phyloP scores from a whole-genome alignment of 2,888 invertebrate species.

The Dynastes maya region DNA sequence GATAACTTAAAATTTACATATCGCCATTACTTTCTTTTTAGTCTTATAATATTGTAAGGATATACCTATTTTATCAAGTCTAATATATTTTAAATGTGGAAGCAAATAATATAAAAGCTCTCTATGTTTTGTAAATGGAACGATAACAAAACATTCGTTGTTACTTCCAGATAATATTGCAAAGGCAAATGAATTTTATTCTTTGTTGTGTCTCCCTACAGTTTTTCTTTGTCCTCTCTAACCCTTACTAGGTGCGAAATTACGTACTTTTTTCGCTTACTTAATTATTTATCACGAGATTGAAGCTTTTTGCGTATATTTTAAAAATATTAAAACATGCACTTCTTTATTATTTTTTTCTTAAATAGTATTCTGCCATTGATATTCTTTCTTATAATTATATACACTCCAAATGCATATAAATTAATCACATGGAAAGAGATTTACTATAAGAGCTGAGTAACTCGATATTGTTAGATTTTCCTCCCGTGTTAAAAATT shows the following conservation, averaged over 20 bases:
- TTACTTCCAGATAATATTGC: slow-evolving; percentile 30
- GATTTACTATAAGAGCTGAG: not conserved
- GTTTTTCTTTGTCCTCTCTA: not conserved
- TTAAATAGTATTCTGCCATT: slow-evolving; percentile 43
- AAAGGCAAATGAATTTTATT: slow-evolving; percentile 21
- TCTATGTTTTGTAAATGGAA: not conserved
- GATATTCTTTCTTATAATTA: slow-evolving; percentile 25
- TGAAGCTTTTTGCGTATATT: slow-evolving; percentile 32
- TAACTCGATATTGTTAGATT: slow-evolving; percentile 24
- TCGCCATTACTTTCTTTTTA: slow-evolving; percentile 15
- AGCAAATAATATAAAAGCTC: slow-evolving; percentile 23
- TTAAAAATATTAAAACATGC: slow-evolving; percentile 41
- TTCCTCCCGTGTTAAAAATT: not conserved
- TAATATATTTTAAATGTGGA: slow-evolving; percentile 26
- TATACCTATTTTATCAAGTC: slow-evolving; percentile 25
- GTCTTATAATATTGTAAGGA: slow-evolving; percentile 3
- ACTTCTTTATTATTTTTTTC: slow-evolving; percentile 27
- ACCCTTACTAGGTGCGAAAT: slow-evolving; percentile 22
- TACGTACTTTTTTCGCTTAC: slow-evolving; percentile 10
- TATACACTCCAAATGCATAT: slow-evolving; percentile 15
- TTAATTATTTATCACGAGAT: slow-evolving; percentile 30
- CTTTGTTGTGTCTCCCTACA: slow-evolving; percentile 1
- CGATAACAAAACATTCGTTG: slow-evolving; percentile 38
- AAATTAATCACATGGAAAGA: slow-evolving; percentile 39
- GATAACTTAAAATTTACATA: slow-evolving; percentile 32